These are phyloP conservation scores for Pseudois nayaur DNA, from an alignment of 2,113 vertebrate genomes.

Conservation along the genomic window DNA sequence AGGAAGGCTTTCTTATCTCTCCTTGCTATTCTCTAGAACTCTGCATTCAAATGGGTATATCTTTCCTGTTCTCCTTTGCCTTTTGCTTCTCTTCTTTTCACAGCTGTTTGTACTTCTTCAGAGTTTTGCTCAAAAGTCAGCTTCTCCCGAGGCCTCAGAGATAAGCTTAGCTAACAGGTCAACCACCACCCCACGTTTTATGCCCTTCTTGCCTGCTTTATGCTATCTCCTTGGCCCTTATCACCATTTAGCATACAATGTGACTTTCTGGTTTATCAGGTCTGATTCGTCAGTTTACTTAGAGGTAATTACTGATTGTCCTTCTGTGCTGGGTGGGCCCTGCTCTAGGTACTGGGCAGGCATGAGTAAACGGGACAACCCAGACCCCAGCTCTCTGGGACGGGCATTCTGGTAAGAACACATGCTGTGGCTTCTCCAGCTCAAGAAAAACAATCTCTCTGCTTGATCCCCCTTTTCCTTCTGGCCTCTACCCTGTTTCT, in stretches of 20 bases:
- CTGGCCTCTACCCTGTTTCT: background rate
- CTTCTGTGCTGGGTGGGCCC: background rate
- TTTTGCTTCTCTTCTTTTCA: background rate
- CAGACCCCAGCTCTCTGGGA: background rate
- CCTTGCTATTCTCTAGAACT: background rate
- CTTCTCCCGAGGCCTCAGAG: background rate
- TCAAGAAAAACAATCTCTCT: background rate
- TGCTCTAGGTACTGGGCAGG: background rate
- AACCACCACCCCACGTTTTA: rapidly evolving
- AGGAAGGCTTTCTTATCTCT: background rate
- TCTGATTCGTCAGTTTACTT: background rate
- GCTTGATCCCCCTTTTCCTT: background rate
- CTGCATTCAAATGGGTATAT: background rate
- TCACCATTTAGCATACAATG: background rate
- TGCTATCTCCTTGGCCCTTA: background rate
- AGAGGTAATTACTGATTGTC: background rate
- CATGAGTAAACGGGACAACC: background rate
- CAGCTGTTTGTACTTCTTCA: background rate
- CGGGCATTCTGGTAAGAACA: background rate
- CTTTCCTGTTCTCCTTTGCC: background rate
- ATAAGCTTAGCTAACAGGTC: background rate
- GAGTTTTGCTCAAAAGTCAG: background rate
- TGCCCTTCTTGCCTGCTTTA: background rate
- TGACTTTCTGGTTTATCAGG: background rate
- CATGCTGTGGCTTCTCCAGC: background rate